Evolutionary conservation across 2,113 vertebrate genomes (phyloP), one percentile per base, ranked within the genome.

Genomic region (Synodontis membranacea): DNA sequence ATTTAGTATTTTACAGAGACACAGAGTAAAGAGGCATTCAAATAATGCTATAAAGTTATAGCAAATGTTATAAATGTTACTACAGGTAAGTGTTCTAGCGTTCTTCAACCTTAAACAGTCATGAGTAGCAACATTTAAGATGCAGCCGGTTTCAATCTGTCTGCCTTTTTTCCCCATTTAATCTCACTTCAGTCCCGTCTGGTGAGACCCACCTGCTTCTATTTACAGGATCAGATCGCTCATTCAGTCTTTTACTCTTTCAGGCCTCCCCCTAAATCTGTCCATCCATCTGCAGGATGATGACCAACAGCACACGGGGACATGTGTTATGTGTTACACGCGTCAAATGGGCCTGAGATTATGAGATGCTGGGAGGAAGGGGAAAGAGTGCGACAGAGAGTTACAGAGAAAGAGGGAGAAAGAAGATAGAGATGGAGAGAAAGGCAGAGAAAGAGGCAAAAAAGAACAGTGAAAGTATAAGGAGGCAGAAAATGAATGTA

Each of bases 231-330:
- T 82, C 80, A 44, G 56, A 62, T 82, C 56, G 6, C 34, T 15
- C 52, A 58, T 39, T 52, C 75, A 79, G 48, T 19, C 74, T n/a
- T 44, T 74, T 74, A 75, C 72, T 75, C 72, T 75, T 78, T 78
- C 46, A 76, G 9, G 12, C 31, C 31, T 39, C 4, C n/a, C 46
- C 50, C 54, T 34, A 50, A 52, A 50, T 78, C 75, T 52, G 75
- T 78, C 10, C 34, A 56, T 80, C 50, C 34, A 48, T 52, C 78
- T 80, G 78, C 78, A 80, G 12, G 42, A 75, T 79, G 50, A 79
- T 1, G 76, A 54, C 76, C 50, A 54, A 79, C 48, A 79, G 17
- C 50, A 54, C 31, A 56, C 9, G 5, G 78, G 50, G 19, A 80
- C 78, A 80, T 56, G 50, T 80, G 78, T 37, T 80, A 56, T 56